These are phyloP conservation scores for Rhabdomys pumilio DNA, from an alignment of 2,797 vertebrate genomes.

Conservation along the genomic window DNA sequence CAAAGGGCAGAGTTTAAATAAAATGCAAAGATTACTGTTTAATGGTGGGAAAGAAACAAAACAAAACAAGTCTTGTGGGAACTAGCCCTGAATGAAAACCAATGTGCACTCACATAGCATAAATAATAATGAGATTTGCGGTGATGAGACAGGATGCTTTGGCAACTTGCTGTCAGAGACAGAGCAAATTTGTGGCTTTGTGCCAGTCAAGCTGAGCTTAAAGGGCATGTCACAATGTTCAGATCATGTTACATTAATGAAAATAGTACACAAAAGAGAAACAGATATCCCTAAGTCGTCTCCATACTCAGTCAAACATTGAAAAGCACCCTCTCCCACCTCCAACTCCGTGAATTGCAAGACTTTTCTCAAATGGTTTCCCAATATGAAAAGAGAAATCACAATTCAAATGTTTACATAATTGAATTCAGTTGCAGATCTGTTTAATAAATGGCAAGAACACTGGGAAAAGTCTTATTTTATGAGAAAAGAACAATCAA, in stretches of 20 bases:
- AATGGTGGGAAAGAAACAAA: background rate
- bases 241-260: conserved; percentile 78
- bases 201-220: conserved; percentile 81
- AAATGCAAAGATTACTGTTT: conserved; percentile 76
- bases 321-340: background rate
- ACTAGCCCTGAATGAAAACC: conserved; percentile 77
- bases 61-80: conserved; percentile 75
- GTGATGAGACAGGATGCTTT: conserved; percentile 71
- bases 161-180: conserved; percentile 79
- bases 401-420: background rate
- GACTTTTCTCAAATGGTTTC: background rate
- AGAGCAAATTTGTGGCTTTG: conserved; percentile 72
- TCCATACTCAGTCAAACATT: conserved; percentile 39
- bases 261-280: conserved; percentile 78
- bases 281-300: conserved; percentile 60
- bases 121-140: conserved; percentile 83
- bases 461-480: background rate
- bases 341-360: background rate
- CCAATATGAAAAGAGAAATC: conserved; percentile 36
- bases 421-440: background rate
- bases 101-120: conserved; percentile 26
- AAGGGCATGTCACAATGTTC: conserved; percentile 80
- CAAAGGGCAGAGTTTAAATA: conserved; percentile 44
- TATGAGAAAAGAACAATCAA: background rate
- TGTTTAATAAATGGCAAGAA: conserved; percentile 33